Evolutionary conservation across 2,113 vertebrate genomes (phyloP), one percentile per base, ranked within the genome.

Genomic region (Embiotoca jacksoni): DNA sequence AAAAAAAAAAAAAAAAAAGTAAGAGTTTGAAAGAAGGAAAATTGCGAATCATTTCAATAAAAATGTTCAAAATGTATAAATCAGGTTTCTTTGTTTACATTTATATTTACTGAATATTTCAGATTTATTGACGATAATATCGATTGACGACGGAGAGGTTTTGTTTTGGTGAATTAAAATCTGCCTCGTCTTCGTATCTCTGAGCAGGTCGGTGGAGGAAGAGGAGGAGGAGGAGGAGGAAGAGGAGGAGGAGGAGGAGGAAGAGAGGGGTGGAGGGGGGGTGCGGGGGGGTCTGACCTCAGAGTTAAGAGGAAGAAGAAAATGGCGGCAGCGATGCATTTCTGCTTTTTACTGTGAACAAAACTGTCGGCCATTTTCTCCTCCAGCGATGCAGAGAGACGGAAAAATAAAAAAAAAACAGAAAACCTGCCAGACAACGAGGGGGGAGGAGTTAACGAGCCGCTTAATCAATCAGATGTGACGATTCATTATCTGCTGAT

Each of bases 261-360:
- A 23, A 23, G 23, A 23, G 23, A 23, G 23, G 30, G 15, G 53
- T 6, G 13, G 23, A 50, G 32, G 36, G n/a, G 9, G 3, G 8
- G 32, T 30, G 3, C 33, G 57, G 41, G 49, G 59, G 72, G 61
- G 70, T 16, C 1, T 54, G 60, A 79, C 61, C 55, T 53, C 31
- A 11, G 31, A 67, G 44, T 58, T 56, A 69, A 60, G 39, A 52
- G 30, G 59, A 50, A 66, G 47, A 75, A 75, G 74, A 81, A 87
- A 87, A 87, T 84, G 78, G 81, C 60, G 66, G 50, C 73, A 81
- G 78, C 55, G 9, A 54, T 49, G 74, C 2, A 50, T 74, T 58
- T 61, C 63, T 14, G 44, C 7, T 33, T 56, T 44, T 52, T 7
- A n/a, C 56, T 16, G 4, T 33, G 63, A 69, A 49, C 32, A n/a